Percentiles rank a stretch among this genome's conserved stretches.
Conservation (phyloP, 2,797 vertebrate species). For the Xiphophorus birchmanni region DNA sequence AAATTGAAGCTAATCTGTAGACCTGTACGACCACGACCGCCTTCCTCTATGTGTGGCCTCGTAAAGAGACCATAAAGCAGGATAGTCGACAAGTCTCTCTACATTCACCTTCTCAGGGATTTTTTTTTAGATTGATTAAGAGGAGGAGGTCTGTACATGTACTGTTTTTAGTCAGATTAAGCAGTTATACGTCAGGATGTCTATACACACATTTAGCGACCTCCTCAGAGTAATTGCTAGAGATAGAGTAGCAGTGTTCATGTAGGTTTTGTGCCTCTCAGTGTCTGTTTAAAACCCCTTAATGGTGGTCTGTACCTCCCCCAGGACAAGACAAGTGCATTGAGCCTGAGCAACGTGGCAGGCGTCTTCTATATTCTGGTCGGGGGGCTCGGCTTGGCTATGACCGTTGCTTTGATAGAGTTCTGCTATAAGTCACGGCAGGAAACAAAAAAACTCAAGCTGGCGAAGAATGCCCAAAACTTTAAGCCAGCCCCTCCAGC, state of each 20-base stretch:
- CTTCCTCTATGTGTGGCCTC: constrained; percentile 76
- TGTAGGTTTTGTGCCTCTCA: constrained; percentile 63
- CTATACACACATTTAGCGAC: constrained; percentile 41
- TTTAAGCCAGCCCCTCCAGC: constrained; percentile 94
- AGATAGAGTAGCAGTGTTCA: constrained; percentile 49
- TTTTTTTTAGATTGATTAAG: constrained; percentile 13
- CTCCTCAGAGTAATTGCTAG: constrained; percentile 43
- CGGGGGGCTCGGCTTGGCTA: constrained; percentile 97
- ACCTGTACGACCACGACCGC: constrained; percentile 87
- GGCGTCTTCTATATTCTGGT: constrained; percentile 99
- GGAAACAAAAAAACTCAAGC: constrained; percentile 96
- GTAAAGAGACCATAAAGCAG: constrained; percentile 68
- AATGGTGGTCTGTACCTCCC: constrained; percentile 78
- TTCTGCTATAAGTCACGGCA: constrained; percentile 99
- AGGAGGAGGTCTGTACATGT: constrained; percentile 50
- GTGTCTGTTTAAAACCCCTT: constrained; percentile 52
- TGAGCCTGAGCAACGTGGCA: constrained; percentile 98
- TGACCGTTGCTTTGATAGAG: constrained; percentile 99
- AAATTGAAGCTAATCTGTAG: constrained; percentile 65
- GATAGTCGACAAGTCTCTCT: constrained; percentile 58
- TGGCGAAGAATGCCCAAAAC: constrained; percentile 95
- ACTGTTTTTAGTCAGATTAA: constrained; percentile 28
- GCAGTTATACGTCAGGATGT: constrained; percentile 42
- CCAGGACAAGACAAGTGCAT: constrained; percentile 99
- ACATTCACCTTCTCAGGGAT: constrained; percentile 75